phyloP scores from a whole-genome alignment of 2,888 invertebrate species.

The Drosophila kuntzei region DNA sequence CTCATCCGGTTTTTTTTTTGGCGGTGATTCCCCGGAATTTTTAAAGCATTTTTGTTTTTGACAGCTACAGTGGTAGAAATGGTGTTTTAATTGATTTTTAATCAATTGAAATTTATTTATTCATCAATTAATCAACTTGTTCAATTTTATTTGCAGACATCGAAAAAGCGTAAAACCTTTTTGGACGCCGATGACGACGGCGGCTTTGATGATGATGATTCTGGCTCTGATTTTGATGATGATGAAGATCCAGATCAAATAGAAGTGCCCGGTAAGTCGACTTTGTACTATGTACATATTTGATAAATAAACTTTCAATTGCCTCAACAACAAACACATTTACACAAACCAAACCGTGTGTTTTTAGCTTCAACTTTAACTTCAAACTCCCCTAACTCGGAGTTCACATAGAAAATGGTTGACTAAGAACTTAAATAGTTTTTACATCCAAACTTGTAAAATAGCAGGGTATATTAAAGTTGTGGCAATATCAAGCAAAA shows the following conservation, averaged over 20 bases:
- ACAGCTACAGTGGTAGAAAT: slow-evolving; percentile 22
- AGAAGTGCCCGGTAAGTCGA: slow-evolving; percentile 92
- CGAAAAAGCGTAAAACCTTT: slow-evolving; percentile 74
- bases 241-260: slow-evolving; percentile 96
- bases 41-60: not conserved
- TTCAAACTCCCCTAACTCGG: not conserved
- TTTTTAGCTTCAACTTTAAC: not conserved
- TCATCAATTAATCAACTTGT: not conserved
- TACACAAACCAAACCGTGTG: no score
- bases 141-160: slow-evolving; percentile 67
- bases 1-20: slow-evolving; percentile 26
- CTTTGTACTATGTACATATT: not conserved
- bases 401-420: not conserved
- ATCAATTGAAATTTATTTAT: slow-evolving; percentile 10
- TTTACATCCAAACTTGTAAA: not conserved
- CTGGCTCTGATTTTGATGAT: slow-evolving; percentile 92
- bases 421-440: slow-evolving; percentile 7
- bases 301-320: slow-evolving; percentile 11
- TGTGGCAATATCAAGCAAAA: not conserved
- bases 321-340: slow-evolving; percentile 7
- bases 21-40: slow-evolving; percentile 35
- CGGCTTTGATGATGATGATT: slow-evolving; percentile 87
- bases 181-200: slow-evolving; percentile 85
- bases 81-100: not conserved
- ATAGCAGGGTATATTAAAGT: not conserved